phyloP scores from a whole-genome alignment of 1,140 invertebrate species.

The Helicoverpa zea region DNA sequence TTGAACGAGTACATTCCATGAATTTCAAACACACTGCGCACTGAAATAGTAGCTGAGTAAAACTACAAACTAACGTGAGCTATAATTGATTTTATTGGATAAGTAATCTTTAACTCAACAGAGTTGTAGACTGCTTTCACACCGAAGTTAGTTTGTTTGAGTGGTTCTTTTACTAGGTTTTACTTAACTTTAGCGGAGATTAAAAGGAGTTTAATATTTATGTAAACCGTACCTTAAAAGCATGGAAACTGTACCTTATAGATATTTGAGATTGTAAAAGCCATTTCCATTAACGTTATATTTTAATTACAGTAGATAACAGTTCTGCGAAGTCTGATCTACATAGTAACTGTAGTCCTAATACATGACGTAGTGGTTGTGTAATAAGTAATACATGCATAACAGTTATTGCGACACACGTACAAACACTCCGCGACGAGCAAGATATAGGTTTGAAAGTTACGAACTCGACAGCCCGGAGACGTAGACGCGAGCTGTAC shows the following conservation, averaged over 20 bases:
- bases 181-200: neutral
- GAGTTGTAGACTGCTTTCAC: constrained; percentile 7
- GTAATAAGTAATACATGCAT: constrained; percentile 43
- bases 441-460: constrained; percentile 24
- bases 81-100: constrained; percentile 29
- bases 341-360: constrained; percentile 16
- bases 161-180: constrained; percentile 12
- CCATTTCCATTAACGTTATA: neutral
- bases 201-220: too few relatives aligned
- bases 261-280: neutral
- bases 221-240: too few relatives aligned
- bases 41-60: constrained; percentile 13
- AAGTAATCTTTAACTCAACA: constrained; percentile 23
- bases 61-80: constrained; percentile 11
- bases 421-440: constrained; percentile 26
- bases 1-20: neutral
- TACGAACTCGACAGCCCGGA: constrained; percentile 10
- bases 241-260: too few relatives aligned
- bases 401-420: constrained; percentile 41
- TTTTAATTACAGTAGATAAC: neutral
- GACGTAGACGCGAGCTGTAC: neutral
- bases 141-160: constrained; percentile 6
- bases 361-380: constrained; percentile 37
- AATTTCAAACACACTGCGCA: constrained; percentile 8
- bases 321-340: constrained; percentile 13